These are phyloP conservation scores for Plebejus melissa DNA, from an alignment of 2,888 invertebrate species.

Conservation along the genomic window DNA sequence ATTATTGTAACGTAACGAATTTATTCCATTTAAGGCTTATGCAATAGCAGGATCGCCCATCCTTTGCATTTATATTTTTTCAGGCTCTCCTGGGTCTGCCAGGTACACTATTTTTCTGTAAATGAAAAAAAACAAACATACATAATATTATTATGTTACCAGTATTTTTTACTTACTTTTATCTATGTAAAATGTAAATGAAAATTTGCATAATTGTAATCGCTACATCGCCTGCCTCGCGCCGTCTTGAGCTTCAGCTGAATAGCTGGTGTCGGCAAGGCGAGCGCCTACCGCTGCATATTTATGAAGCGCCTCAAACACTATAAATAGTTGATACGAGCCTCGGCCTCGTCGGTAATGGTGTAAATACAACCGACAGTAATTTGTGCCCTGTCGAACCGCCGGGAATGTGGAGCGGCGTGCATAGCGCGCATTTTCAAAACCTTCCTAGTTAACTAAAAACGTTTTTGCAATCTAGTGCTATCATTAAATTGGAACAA, in stretches of 20 bases:
- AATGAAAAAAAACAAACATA: too few relatives aligned
- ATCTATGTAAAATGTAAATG: background rate
- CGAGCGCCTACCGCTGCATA: constrained; percentile 79
- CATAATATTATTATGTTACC: too few relatives aligned
- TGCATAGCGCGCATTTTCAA: constrained; percentile 27
- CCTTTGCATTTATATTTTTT: too few relatives aligned
- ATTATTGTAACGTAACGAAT: too few relatives aligned
- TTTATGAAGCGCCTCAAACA: constrained; percentile 79
- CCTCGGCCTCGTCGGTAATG: constrained; percentile 66
- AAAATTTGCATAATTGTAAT: constrained; percentile 24
- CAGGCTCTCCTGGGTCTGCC: too few relatives aligned
- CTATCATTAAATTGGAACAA: constrained; percentile 6
- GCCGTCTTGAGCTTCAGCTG: constrained; percentile 49
- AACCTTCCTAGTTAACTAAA: constrained; percentile 33
- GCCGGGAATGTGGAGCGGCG: constrained; percentile 33
- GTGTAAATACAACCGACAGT: constrained; percentile 69
- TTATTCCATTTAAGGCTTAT: too few relatives aligned
- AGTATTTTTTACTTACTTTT: background rate
- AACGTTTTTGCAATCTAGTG: constrained; percentile 36
- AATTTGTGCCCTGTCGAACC: constrained; percentile 52
- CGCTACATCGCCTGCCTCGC: constrained; percentile 41
- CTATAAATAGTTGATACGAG: constrained; percentile 78
- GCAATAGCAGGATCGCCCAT: too few relatives aligned
- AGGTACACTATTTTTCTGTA: too few relatives aligned
- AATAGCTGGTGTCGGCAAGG: constrained; percentile 78